Conservation (phyloP, 2,888 invertebrate species). For the Apamea epomidion region DNA sequence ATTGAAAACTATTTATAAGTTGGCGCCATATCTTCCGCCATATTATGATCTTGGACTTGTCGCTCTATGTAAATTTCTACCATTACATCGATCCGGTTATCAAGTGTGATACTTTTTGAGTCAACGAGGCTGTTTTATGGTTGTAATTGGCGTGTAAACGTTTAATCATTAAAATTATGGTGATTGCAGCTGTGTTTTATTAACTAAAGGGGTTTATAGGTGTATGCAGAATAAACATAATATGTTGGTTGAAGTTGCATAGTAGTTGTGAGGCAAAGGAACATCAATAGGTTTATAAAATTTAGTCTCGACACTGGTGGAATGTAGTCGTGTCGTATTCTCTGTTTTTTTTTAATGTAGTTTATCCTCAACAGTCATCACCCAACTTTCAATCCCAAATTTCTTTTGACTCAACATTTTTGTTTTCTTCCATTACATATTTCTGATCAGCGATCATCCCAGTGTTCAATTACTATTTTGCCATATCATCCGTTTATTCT, state of each 20-base stretch:
- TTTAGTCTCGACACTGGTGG: neutral
- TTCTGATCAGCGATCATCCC: neutral
- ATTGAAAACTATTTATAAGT: constrained; percentile 68
- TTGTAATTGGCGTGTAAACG: constrained; percentile 30
- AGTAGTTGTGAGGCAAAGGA: too few relatives aligned
- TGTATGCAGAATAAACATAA: neutral
- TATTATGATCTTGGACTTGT: constrained; percentile 65
- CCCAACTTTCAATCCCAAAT: neutral
- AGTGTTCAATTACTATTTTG: neutral
- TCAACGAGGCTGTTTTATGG: constrained; percentile 21
- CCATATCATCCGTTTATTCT: neutral
- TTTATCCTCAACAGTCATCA: neutral
- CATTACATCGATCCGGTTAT: constrained; percentile 45
- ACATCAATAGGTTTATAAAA: neutral
- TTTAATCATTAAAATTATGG: constrained; percentile 25
- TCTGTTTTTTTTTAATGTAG: neutral
- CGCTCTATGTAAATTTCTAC: constrained; percentile 53
- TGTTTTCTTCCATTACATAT: neutral
- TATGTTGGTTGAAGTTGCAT: constrained; percentile 4
- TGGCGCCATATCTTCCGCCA: constrained; percentile 67
- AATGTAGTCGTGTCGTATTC: neutral
- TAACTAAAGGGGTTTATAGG: neutral
- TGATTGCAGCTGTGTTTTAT: constrained; percentile 25
- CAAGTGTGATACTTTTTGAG: constrained; percentile 50
- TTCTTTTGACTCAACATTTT: neutral